A percentile compares a stretch with the other conserved stretches of the same genome.
Conservation (phyloP, 2,113 vertebrate species). For the Murina feae region DNA sequence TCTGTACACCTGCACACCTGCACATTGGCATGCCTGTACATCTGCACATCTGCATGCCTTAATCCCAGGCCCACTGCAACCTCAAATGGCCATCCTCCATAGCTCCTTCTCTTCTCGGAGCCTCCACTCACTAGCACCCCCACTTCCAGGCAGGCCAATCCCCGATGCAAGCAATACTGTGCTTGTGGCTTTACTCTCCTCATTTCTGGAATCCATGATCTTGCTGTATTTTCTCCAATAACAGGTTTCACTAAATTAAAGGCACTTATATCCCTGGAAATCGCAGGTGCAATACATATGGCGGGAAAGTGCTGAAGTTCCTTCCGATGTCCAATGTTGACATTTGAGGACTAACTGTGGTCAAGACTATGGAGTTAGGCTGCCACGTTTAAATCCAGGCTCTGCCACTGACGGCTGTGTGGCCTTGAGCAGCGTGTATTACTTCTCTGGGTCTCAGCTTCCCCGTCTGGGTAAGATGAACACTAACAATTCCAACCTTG, state of each 20-base stretch:
- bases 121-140: background rate
- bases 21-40: too few relatives aligned
- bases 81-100: fast-evolving
- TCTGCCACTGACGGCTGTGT: background rate
- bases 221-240: background rate
- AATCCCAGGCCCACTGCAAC: background rate
- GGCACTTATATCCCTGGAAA: background rate
- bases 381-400: background rate
- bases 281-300: background rate
- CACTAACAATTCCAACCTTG: fast-evolving
- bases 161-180: background rate
- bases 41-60: background rate
- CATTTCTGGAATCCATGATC: background rate
- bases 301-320: background rate
- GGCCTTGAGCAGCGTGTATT: background rate
- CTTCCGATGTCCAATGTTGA: background rate
- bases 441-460: background rate
- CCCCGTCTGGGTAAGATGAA: fast-evolving
- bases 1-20: too few relatives aligned
- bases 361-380: background rate
- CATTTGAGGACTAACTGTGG: background rate
- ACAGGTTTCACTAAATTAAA: background rate
- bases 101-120: background rate
- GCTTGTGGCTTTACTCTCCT: fast-evolving
- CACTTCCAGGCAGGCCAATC: background rate